Conservation (phyloP, 2,888 invertebrate species). For the Kuschelorhynchus macadamiae region DNA sequence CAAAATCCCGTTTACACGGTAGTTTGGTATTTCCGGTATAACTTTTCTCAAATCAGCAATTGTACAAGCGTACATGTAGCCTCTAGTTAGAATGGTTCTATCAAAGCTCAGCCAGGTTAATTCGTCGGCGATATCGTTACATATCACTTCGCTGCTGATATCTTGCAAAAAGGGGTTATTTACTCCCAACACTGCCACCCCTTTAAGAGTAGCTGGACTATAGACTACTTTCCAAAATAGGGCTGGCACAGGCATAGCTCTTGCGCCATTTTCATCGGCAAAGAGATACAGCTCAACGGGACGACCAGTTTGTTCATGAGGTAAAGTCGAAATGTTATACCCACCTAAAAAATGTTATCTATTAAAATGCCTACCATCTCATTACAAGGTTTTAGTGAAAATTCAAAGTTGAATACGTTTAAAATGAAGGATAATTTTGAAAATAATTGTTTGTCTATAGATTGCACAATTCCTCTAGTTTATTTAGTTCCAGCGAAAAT, state of each 20-base stretch:
- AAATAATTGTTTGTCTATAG: too few relatives aligned
- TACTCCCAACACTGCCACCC: constrained; percentile 74
- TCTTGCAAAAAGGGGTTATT: constrained; percentile 73
- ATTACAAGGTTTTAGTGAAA: too few relatives aligned
- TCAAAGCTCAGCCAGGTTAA: constrained; percentile 75
- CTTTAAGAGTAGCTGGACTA: constrained; percentile 68
- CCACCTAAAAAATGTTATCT: constrained; percentile 69
- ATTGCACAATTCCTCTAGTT: too few relatives aligned
- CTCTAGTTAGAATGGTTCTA: constrained; percentile 68
- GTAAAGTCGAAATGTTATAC: constrained; percentile 72
- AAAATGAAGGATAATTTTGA: too few relatives aligned
- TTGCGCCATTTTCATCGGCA: constrained; percentile 55
- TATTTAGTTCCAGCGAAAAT: too few relatives aligned
- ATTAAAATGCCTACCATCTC: too few relatives aligned
- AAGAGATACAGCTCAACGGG: constrained; percentile 60
- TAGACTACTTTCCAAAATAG: constrained; percentile 74
- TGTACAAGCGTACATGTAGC: constrained; percentile 76
- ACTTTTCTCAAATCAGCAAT: constrained; percentile 72
- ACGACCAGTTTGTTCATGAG: constrained; percentile 66
- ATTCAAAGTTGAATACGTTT: too few relatives aligned
- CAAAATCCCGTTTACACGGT: constrained; percentile 67
- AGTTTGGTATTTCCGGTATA: constrained; percentile 71
- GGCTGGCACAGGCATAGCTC: constrained; percentile 71
- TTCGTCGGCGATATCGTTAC: constrained; percentile 70
- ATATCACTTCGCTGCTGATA: constrained; percentile 56